Conservation (phyloP, 2,113 vertebrate species). For the Machaerirhynchus nigripectus region DNA sequence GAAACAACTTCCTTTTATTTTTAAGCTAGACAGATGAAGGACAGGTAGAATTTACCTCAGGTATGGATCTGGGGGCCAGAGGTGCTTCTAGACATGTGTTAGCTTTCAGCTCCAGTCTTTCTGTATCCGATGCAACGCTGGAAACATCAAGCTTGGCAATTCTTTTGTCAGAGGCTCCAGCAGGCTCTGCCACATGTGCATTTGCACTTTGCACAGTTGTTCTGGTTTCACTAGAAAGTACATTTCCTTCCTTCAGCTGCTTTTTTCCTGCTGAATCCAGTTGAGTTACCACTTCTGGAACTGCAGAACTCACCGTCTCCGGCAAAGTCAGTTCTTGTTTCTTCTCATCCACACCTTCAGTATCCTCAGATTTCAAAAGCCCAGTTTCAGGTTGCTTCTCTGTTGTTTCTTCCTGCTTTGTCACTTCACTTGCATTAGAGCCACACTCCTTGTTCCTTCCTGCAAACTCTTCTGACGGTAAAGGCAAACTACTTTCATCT, state of each 20-base stretch:
- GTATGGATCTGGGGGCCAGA: conserved; percentile 1
- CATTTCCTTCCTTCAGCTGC: neutral
- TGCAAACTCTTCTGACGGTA: neutral
- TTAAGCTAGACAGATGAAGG: neutral
- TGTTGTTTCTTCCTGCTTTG: neutral
- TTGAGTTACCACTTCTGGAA: neutral
- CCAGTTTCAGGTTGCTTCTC: neutral
- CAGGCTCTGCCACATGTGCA: neutral
- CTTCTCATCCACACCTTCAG: neutral
- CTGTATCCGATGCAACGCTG: conserved; percentile 91
- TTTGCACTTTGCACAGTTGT: neutral
- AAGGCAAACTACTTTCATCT: conserved; percentile 51
- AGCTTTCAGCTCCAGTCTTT: conserved; percentile 86
- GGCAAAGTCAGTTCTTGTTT: neutral
- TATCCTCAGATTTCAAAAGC: neutral
- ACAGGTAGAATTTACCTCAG: conserved; percentile 65
- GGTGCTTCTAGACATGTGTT: conserved; percentile 51
- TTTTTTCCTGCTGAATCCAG: neutral
- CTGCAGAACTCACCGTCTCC: neutral
- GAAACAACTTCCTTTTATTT: neutral
- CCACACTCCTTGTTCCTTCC: neutral
- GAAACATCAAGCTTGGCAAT: conserved; percentile 93
- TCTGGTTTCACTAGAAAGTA: neutral
- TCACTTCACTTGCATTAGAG: neutral
- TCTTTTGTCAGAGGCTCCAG: conserved; percentile 81